A percentile compares a stretch with the other conserved stretches of the same genome.
Evolutionary conservation across 2,888 invertebrate genomes (phyloP).

Genomic region (Mamestra brassicae): DNA sequence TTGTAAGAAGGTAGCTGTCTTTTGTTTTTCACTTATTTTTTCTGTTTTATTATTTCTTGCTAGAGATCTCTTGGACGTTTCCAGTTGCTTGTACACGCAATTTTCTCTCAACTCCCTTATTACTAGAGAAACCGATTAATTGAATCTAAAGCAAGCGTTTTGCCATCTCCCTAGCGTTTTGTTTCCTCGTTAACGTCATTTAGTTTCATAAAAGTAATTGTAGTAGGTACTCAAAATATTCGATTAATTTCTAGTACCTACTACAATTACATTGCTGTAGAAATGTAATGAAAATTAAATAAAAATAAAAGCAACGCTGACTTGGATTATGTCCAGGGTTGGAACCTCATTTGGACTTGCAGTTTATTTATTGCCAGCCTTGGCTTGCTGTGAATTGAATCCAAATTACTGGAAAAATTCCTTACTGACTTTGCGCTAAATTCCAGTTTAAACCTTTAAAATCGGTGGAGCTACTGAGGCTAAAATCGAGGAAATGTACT

Average conservation of each 20-base stretch:
- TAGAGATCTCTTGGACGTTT: constrained; percentile 9
- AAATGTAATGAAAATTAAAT: constrained; percentile 80
- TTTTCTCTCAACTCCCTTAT: neutral
- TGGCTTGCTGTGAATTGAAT: constrained; percentile 85
- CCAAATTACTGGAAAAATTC: constrained; percentile 84
- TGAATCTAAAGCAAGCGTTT: neutral
- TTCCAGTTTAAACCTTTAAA: constrained; percentile 52
- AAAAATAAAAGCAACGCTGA: constrained; percentile 78
- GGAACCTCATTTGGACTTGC: constrained; percentile 85
- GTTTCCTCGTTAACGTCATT: neutral
- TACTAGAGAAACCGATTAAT: neutral
- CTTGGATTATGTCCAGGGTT: constrained; percentile 86
- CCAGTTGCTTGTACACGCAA: neutral
- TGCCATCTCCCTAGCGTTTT: neutral
- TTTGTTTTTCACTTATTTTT: constrained; percentile 36
- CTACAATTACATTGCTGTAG: constrained; percentile 27
- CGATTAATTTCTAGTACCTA: neutral
- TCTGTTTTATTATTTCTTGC: neutral
- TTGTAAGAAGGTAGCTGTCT: constrained; percentile 64
- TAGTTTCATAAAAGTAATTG: constrained; percentile 2
- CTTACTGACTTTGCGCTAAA: constrained; percentile 68
- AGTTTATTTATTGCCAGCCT: constrained; percentile 85
- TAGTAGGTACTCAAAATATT: neutral
- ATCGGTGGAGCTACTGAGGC: neutral
- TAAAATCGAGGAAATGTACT: neutral